Base-by-base conservation (phyloP, 2,113 vertebrate species). In the Perccottus glenii region DNA sequence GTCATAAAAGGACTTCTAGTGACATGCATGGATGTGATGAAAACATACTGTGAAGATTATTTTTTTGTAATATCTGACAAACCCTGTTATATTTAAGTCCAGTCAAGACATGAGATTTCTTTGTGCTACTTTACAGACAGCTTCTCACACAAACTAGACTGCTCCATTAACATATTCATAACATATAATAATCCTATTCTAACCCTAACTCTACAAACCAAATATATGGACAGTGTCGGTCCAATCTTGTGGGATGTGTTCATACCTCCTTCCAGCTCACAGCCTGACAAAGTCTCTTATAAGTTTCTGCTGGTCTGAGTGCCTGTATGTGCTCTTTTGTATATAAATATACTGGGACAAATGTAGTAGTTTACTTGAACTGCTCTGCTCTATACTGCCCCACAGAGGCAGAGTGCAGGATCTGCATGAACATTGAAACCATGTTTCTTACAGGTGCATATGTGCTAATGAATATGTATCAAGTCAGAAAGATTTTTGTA, bases 1-100 rank as follows among this genome's bases (percentile, higher is more conserved):
- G 68, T 82, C 64, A 64, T 73, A 65, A 74, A 83, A 27, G 67
- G 60, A 81, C 60, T 71, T 57, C 81, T 52, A 68, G 60, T 75
- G 72, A 84, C 84, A 68, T 83, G 81, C 90, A 89, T 90, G 84
- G 85, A 88, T 87, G 74, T 82, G 82, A 65, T 77, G 46, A n/a
- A 8, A 48, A 38, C 52, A 38, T 55, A 82, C 78, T 87, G 73
- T 87, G 76, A 87, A 85, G 16, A 78, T 85, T 70, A 77, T 40
- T 40, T 27, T 52, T 52, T 52, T 52, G 50, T 33, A 33, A 79
- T 81, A 68, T 75, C 56, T 53, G 63, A 73, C 66, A 51, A 83
- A 19, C 61, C 78, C 74, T 78, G 77, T 67, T 83, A 69, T 74
- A 86, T 81, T 78, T 78, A 77, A 66, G 60, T 75, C 10, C 47